These are phyloP conservation scores for Actinia equina DNA, from an alignment of 64 coral and sea anemone species.

Conservation along the genomic window DNA sequence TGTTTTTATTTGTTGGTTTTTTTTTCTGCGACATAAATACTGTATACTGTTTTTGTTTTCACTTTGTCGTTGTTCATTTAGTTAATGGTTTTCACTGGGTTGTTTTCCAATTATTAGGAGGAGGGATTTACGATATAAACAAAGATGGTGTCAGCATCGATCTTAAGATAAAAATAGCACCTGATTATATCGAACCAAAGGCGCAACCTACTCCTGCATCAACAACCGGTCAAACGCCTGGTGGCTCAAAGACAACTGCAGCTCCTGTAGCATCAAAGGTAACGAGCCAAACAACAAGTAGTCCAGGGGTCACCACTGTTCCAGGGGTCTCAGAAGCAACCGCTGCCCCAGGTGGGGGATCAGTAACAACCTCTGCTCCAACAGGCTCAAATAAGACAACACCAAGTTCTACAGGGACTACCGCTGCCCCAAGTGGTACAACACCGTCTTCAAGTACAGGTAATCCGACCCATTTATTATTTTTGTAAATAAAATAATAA, in stretches of 20 bases:
- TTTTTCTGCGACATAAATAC: no score
- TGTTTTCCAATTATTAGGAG: neutral
- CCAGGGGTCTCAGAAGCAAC: neutral
- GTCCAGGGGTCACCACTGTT: neutral
- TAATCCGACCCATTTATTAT: no score
- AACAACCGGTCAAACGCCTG: neutral
- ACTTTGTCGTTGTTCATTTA: neutral
- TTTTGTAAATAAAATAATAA: no score
- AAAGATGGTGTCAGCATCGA: conserved; percentile 35
- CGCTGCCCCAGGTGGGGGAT: neutral
- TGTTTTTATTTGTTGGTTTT: no score
- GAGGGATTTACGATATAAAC: conserved; percentile 37
- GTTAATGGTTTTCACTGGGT: neutral
- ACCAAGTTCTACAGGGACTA: neutral
- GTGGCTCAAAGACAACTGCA: conserved; percentile 20
- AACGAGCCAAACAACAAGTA: neutral
- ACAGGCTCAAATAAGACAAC: neutral
- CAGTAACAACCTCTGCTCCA: conserved; percentile 18
- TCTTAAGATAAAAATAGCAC: conserved; percentile 12
- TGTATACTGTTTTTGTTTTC: neutral
- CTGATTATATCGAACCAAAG: neutral
- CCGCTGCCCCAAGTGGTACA: neutral
- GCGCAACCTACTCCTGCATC: neutral
- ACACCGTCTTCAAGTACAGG: neutral
- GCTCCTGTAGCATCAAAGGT: neutral